Evolutionary conservation across 2,888 invertebrate species (phyloP).

Genomic region (Stratiomys singularior): DNA sequence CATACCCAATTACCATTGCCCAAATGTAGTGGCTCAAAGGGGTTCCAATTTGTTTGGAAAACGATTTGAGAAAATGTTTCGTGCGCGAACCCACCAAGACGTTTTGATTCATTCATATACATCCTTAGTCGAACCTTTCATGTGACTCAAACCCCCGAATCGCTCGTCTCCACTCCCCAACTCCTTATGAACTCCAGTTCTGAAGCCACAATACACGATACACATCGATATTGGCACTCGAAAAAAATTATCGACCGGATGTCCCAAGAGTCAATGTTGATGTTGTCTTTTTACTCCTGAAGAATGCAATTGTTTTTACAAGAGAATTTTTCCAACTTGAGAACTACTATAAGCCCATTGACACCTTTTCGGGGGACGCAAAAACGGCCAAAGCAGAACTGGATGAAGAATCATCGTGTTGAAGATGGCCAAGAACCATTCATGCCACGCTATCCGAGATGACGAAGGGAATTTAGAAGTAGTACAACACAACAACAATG

Average conservation of each 20-base stretch:
- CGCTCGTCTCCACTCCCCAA: background rate
- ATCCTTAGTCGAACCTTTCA: too few relatives aligned
- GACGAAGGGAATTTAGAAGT: slow-evolving; percentile 22
- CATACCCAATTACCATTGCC: too few relatives aligned
- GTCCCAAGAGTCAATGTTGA: slow-evolving; percentile 25
- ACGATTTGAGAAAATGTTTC: too few relatives aligned
- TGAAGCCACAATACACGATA: background rate
- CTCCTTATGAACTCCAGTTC: background rate
- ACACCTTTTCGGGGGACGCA: slow-evolving; percentile 39
- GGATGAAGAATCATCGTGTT: background rate
- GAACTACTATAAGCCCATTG: slow-evolving; percentile 39
- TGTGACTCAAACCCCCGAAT: too few relatives aligned
- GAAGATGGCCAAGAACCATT: slow-evolving; percentile 13
- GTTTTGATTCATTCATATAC: too few relatives aligned
- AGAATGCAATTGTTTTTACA: slow-evolving; percentile 40
- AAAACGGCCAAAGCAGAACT: background rate
- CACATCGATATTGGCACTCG: background rate
- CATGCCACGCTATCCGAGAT: background rate
- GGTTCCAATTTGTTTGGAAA: too few relatives aligned
- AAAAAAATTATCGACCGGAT: slow-evolving; percentile 47
- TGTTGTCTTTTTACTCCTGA: slow-evolving; percentile 2
- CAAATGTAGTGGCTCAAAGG: too few relatives aligned
- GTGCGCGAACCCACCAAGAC: too few relatives aligned
- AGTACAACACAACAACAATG: slow-evolving; percentile 23
- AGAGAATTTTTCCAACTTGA: background rate